These are phyloP conservation scores for Steinernema khuongi DNA, from an alignment of 1,140 invertebrate genomes.

Conservation along the genomic window DNA sequence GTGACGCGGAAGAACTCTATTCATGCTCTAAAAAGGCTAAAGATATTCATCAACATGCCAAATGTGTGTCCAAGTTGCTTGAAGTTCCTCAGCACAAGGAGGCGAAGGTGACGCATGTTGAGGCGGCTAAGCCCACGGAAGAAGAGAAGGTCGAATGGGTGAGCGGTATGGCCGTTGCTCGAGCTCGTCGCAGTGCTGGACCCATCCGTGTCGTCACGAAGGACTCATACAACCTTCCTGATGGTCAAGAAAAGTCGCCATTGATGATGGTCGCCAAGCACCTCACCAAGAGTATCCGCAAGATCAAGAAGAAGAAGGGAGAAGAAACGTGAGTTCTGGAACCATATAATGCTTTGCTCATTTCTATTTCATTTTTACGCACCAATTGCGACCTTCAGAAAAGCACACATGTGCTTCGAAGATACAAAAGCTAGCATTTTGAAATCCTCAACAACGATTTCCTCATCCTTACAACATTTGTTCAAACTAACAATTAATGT, in stretches of 20 bases:
- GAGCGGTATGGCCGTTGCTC: slow-evolving; percentile 26
- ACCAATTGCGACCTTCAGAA: too few species aligned
- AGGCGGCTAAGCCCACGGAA: slow-evolving; percentile 3
- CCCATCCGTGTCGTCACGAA: slow-evolving; percentile 21
- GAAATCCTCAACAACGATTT: too few species aligned
- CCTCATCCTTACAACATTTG: too few species aligned
- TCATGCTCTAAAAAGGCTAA: slow-evolving; percentile 33
- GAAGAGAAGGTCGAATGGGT: slow-evolving; percentile 34
- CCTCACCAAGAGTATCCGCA: slow-evolving; percentile 26
- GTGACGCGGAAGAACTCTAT: slow-evolving; percentile 21
- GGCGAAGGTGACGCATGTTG: background rate
- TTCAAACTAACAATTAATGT: background rate
- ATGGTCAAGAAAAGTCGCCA: slow-evolving; percentile 10
- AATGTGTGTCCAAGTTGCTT: slow-evolving; percentile 26
- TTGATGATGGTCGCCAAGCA: slow-evolving; percentile 27
- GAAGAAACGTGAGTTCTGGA: slow-evolving; percentile 15
- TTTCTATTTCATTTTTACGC: too few species aligned
- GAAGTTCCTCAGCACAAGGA: slow-evolving; percentile 22
- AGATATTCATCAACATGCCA: slow-evolving; percentile 29
- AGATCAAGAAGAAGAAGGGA: slow-evolving; percentile 35
- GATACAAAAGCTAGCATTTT: too few species aligned
- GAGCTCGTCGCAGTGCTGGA: slow-evolving; percentile 25
- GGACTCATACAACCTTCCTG: slow-evolving; percentile 18
- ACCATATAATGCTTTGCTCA: background rate
- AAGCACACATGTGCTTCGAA: too few species aligned